Evolutionary conservation across 2,797 vertebrate species (phyloP).

Genomic region (Chelmon rostratus): DNA sequence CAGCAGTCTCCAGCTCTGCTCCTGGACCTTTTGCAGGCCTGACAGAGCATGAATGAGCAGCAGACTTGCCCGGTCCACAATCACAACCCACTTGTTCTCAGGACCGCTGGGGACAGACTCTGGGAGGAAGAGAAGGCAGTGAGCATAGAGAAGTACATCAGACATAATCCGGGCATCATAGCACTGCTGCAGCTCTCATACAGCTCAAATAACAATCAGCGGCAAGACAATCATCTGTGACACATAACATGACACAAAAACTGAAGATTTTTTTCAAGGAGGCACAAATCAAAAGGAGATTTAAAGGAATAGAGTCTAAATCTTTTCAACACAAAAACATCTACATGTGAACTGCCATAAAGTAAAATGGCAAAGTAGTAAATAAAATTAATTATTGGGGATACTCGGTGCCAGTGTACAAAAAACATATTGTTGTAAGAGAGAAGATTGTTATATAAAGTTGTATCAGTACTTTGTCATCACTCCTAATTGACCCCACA

Average conservation of each 20-base stretch:
- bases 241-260: background rate
- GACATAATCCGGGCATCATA: background rate
- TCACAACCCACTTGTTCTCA: constrained; percentile 77
- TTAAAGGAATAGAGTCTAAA: background rate
- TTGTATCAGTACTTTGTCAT: background rate
- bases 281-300: background rate
- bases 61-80: constrained; percentile 79
- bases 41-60: constrained; percentile 78
- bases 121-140: constrained; percentile 19
- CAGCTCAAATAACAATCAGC: background rate
- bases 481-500: background rate
- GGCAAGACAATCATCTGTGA: background rate
- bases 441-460: background rate
- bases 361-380: background rate
- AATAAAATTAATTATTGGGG: background rate
- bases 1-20: constrained; percentile 83
- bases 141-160: background rate
- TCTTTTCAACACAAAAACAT: background rate
- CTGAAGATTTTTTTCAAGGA: background rate
- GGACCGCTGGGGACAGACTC: constrained; percentile 30
- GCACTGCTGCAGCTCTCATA: background rate
- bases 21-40: constrained; percentile 76
- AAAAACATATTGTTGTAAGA: background rate
- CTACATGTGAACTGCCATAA: background rate
- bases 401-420: background rate